Percentiles rank a stretch among this genome's conserved stretches.
Evolutionary conservation across 2,113 vertebrate species (phyloP).

Genomic region (Colius striatus): DNA sequence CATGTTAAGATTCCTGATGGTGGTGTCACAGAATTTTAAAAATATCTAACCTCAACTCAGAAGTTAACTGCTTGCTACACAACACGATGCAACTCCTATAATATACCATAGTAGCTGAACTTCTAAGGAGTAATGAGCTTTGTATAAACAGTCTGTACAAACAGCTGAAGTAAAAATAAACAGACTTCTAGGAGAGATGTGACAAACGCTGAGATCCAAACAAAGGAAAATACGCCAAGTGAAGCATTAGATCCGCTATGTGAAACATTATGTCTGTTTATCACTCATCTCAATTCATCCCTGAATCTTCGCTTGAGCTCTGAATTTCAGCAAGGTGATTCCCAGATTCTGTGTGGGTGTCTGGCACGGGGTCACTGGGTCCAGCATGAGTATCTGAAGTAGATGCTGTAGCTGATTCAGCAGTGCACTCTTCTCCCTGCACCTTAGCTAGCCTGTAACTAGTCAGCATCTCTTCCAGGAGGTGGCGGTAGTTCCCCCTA

Average conservation of each 20-base stretch:
- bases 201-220: conserved; percentile 39
- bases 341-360: conserved; percentile 64
- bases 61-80: conserved; percentile 9
- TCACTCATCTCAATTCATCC: conserved; percentile 59
- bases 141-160: conserved; percentile 49
- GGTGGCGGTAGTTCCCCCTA: conserved; percentile 95
- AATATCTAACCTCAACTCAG: neutral
- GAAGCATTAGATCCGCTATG: neutral
- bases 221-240: neutral
- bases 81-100: conserved; percentile 2
- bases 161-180: neutral
- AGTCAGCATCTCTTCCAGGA: conserved; percentile 95
- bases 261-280: conserved; percentile 44
- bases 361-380: conserved; percentile 58
- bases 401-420: conserved; percentile 68
- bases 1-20: neutral
- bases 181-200: conserved; percentile 39
- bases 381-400: conserved; percentile 47
- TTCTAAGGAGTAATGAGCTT: conserved; percentile 24
- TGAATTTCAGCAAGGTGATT: conserved; percentile 68
- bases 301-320: conserved; percentile 74
- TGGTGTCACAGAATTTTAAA: conserved; percentile 14
- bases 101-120: conserved; percentile 5
- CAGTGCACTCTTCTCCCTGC: conserved; percentile 76
- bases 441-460: conserved; percentile 86